Conservation (phyloP, 64 coral and sea anemone genomes). For the Porites lutea region DNA sequence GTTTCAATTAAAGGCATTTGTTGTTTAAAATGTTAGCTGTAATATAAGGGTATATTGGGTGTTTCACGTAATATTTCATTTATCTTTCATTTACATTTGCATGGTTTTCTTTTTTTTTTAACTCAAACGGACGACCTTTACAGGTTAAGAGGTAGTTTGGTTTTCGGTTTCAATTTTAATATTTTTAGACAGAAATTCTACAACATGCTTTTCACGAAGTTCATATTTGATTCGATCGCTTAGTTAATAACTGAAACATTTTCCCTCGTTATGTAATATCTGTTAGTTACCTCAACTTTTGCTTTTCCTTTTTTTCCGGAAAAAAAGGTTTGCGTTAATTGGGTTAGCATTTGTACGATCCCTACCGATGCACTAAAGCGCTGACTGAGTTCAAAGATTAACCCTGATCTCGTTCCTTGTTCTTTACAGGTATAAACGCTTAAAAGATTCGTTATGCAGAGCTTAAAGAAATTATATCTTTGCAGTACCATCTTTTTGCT, state of each 20-base stretch:
- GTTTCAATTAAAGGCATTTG: no score
- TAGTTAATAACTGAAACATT: background rate
- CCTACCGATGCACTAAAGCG: background rate
- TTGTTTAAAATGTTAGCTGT: no score
- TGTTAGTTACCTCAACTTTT: background rate
- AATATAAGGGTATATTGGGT: background rate
- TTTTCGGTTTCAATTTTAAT: conserved; percentile 16
- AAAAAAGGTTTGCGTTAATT: conserved; percentile 4
- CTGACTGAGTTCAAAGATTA: conserved; percentile 4
- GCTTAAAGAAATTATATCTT: conserved; percentile 3
- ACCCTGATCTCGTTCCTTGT: background rate
- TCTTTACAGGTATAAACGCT: background rate
- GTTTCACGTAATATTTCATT: conserved; percentile 21
- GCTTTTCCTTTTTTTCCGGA: background rate
- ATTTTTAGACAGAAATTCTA: background rate
- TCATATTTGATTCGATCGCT: background rate
- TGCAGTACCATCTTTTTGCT: background rate
- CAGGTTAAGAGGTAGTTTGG: conserved; percentile 40
- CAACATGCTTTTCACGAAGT: background rate
- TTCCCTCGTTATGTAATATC: background rate
- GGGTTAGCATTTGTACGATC: conserved; percentile 23
- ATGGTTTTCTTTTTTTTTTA: background rate
- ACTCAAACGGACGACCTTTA: background rate
- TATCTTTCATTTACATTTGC: background rate
- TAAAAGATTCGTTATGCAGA: conserved; percentile 19